These are phyloP conservation scores for Choreutis nemorana DNA, from an alignment of 2,888 invertebrate species.

Conservation along the genomic window DNA sequence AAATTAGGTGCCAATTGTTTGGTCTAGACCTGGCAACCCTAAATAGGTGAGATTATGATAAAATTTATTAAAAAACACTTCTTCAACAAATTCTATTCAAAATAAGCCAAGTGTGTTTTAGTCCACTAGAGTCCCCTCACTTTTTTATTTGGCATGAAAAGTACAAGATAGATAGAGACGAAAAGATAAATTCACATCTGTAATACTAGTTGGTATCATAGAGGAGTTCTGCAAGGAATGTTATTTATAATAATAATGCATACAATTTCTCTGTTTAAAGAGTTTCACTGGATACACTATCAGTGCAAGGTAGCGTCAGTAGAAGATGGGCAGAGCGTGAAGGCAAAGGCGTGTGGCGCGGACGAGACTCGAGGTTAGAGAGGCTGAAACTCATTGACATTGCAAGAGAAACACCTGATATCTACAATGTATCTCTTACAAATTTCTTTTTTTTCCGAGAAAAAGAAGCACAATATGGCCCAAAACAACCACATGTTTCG, in stretches of 20 bases:
- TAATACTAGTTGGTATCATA: too few relatives aligned
- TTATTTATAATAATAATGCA: not conserved
- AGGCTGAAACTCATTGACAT: slow-evolving; percentile 84
- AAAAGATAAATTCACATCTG: too few relatives aligned
- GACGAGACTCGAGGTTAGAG: slow-evolving; percentile 88
- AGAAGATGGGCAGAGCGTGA: slow-evolving; percentile 77
- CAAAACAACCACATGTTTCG: slow-evolving; percentile 82
- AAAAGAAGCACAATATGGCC: slow-evolving; percentile 85
- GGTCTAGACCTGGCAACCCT: too few relatives aligned
- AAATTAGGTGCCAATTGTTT: too few relatives aligned
- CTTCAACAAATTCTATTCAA: too few relatives aligned
- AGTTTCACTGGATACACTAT: slow-evolving; percentile 88
- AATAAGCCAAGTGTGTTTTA: too few relatives aligned
- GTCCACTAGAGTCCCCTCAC: too few relatives aligned
- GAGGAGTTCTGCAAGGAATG: not conserved
- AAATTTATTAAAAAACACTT: too few relatives aligned
- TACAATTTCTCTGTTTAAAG: slow-evolving; percentile 46
- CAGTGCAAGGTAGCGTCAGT: slow-evolving; percentile 83
- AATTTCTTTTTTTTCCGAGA: slow-evolving; percentile 96
- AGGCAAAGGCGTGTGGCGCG: slow-evolving; percentile 87
- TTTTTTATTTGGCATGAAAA: too few relatives aligned
- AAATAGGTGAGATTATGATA: too few relatives aligned
- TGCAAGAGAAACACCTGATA: slow-evolving; percentile 71
- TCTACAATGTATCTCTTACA: slow-evolving; percentile 91
- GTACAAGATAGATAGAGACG: too few relatives aligned